These are phyloP conservation scores for Lagopus muta DNA, from an alignment of 2,113 vertebrate species.

Conservation along the genomic window DNA sequence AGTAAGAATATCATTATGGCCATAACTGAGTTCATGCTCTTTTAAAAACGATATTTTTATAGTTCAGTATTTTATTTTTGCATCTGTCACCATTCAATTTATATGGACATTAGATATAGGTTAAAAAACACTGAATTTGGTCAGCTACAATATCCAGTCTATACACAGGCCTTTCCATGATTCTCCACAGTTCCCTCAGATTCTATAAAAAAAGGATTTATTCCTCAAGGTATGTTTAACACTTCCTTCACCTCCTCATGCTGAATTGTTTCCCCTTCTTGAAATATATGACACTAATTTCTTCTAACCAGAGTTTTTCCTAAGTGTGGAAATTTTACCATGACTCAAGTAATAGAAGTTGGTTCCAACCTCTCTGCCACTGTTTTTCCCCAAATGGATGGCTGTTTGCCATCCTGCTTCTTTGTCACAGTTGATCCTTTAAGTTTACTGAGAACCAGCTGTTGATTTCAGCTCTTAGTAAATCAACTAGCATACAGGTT, in stretches of 20 bases:
- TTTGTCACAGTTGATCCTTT: neutral
- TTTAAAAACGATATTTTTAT: neutral
- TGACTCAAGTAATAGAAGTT: neutral
- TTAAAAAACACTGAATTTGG: neutral
- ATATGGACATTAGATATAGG: neutral
- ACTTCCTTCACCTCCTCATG: fast-evolving
- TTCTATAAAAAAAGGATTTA: neutral
- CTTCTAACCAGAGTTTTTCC: neutral
- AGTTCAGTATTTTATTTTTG: slow-evolving; percentile 4
- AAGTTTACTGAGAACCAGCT: neutral
- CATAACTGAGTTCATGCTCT: neutral
- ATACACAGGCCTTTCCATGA: neutral
- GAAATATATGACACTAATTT: neutral
- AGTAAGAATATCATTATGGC: neutral
- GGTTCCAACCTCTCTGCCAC: neutral
- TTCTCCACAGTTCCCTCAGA: neutral
- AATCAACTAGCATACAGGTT: neutral
- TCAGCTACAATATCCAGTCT: neutral
- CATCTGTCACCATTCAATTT: slow-evolving; percentile 16
- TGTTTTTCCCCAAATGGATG: neutral
- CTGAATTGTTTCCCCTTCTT: neutral
- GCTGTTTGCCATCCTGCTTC: neutral
- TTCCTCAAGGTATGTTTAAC: neutral
- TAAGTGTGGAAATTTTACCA: neutral
- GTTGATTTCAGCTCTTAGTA: neutral